These are phyloP conservation scores for Synergus itoensis DNA, from an alignment of 2,888 invertebrate species.

Conservation along the genomic window DNA sequence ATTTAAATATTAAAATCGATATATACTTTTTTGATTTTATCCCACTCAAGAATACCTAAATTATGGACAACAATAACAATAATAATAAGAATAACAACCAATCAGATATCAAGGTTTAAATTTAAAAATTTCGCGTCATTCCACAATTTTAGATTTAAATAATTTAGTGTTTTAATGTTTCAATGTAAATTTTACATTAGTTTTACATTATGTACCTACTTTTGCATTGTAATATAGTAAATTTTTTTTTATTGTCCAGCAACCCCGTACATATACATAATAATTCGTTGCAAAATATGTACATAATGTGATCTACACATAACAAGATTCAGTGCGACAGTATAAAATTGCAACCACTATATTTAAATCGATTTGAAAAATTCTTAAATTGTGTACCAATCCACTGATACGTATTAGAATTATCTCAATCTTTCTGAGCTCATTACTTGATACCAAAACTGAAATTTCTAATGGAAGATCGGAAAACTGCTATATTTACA, in stretches of 20 bases:
- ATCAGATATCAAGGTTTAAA: too few species aligned
- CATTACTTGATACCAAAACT: too few species aligned
- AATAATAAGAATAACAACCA: too few species aligned
- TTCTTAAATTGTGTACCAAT: background rate
- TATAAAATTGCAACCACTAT: conserved; percentile 53
- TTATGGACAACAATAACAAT: too few species aligned
- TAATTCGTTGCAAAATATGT: conserved; percentile 56
- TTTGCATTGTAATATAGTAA: background rate
- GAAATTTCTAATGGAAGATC: background rate
- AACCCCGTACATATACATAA: conserved; percentile 59
- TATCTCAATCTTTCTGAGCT: background rate
- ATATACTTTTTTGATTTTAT: too few species aligned
- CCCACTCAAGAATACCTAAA: too few species aligned
- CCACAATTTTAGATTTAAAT: too few species aligned
- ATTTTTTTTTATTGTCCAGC: conserved; percentile 65
- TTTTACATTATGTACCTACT: too few species aligned
- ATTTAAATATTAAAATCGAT: too few species aligned
- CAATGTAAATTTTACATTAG: too few species aligned
- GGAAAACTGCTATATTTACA: background rate
- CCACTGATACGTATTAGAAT: background rate
- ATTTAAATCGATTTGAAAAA: conserved; percentile 43
- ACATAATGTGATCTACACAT: conserved; percentile 72
- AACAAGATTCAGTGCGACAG: conserved; percentile 57
- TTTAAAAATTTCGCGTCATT: too few species aligned
- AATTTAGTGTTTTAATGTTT: too few species aligned